Conservation (phyloP, 2,888 invertebrate genomes). For the Choreutis nemorana region DNA sequence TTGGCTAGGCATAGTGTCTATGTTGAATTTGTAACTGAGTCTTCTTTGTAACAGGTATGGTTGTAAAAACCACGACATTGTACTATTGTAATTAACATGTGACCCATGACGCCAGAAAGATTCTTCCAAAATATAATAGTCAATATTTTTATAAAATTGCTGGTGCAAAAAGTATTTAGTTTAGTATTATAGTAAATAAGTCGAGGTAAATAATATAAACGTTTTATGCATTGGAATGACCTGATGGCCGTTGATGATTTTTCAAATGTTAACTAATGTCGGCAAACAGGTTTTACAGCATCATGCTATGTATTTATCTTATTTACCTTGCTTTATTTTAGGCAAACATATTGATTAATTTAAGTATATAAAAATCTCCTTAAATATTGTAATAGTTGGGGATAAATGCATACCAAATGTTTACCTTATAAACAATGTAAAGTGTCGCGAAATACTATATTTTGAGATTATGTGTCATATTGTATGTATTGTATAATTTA, state of each 20-base stretch:
- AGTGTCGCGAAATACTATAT: conserved; percentile 31
- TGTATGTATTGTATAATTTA: conserved; percentile 19
- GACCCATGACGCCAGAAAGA: conserved; percentile 14
- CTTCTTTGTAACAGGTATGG: too few species aligned
- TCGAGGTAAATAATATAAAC: neutral
- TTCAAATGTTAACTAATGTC: neutral
- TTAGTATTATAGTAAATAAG: conserved; percentile 22
- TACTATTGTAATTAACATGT: too few species aligned
- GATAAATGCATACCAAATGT: conserved; percentile 21
- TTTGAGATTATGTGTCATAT: conserved; percentile 52
- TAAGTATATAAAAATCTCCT: conserved; percentile 10
- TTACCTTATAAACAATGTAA: conserved; percentile 36
- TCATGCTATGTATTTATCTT: neutral
- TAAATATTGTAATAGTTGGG: conserved; percentile 1
- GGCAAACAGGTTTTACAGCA: neutral
- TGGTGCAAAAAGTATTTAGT: conserved; percentile 42
- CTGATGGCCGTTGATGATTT: neutral
- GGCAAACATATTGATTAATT: neutral
- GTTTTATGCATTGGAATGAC: neutral
- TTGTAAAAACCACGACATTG: too few species aligned
- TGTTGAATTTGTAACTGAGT: too few species aligned
- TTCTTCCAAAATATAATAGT: conserved; percentile 35
- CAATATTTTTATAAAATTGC: conserved; percentile 51
- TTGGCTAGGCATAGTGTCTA: too few species aligned
- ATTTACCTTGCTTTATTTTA: neutral